Evolutionary conservation across 2,797 vertebrate genomes (phyloP).

Genomic region (Mycteria americana): DNA sequence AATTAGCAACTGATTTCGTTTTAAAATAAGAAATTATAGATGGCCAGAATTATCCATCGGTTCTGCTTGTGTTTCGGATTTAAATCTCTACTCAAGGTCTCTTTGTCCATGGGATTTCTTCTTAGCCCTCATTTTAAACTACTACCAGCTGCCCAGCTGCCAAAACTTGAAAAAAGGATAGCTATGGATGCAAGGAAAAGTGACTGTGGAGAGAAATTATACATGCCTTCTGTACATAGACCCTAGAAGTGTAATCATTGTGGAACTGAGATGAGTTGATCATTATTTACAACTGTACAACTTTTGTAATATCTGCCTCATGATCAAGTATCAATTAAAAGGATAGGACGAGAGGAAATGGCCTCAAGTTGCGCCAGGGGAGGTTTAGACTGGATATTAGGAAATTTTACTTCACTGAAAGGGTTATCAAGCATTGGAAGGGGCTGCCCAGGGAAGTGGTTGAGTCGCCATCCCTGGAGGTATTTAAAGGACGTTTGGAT

Average conservation of each 20-base stretch:
- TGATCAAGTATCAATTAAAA: not conserved
- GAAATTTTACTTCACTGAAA: no score
- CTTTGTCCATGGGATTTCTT: not conserved
- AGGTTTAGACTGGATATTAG: no score
- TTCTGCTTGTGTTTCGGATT: not conserved
- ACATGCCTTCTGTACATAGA: not conserved
- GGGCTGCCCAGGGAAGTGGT: no score
- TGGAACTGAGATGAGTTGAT: not conserved
- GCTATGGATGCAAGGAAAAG: not conserved
- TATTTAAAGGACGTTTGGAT: no score
- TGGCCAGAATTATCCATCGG: not conserved
- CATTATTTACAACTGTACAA: not conserved
- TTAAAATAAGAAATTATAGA: not conserved
- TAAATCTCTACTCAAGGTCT: not conserved
- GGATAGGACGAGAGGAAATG: no score
- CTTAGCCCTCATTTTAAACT: not conserved
- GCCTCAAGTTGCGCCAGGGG: no score
- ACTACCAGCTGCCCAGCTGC: not conserved
- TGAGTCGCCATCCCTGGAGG: no score
- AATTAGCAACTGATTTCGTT: not conserved
- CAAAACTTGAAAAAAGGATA: not conserved
- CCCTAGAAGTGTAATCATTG: not conserved
- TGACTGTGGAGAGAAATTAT: not conserved
- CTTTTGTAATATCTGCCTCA: not conserved
- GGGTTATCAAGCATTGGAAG: no score